phyloP scores from a whole-genome alignment of 1,140 invertebrate species.

The Phthorimaea operculella region DNA sequence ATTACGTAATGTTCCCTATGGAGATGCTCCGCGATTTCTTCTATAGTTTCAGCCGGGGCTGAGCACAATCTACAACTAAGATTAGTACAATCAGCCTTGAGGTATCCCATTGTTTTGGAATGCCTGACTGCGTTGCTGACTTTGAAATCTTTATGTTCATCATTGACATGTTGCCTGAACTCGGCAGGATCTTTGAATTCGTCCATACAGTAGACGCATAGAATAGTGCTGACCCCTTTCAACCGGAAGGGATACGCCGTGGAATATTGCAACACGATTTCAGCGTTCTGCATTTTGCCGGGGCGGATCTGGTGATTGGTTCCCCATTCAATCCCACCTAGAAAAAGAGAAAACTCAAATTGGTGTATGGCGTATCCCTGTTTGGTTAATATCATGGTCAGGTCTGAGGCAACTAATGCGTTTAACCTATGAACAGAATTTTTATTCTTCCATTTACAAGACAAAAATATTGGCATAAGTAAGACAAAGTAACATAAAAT shows the following conservation, averaged over 20 bases:
- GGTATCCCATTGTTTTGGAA: slow-evolving; percentile 23
- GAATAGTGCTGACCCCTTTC: slow-evolving; percentile 29
- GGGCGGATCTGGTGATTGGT: slow-evolving; percentile 1
- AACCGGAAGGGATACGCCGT: slow-evolving; percentile 53
- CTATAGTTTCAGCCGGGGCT: slow-evolving; percentile 21
- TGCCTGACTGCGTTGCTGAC: slow-evolving; percentile 38
- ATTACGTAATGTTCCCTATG: slow-evolving; percentile 21
- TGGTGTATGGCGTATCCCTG: neutral
- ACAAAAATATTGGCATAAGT: no score
- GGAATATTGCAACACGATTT: slow-evolving; percentile 49
- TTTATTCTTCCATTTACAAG: no score
- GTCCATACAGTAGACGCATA: slow-evolving; percentile 56
- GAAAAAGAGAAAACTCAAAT: slow-evolving; percentile 41
- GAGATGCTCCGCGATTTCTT: slow-evolving; percentile 31
- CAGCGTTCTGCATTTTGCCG: slow-evolving; percentile 43
- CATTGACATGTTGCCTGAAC: slow-evolving; percentile 35
- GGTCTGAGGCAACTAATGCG: no score
- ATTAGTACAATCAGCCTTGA: slow-evolving; percentile 41
- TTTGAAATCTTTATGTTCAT: slow-evolving; percentile 29
- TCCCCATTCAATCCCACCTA: slow-evolving; percentile 17
- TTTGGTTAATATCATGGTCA: no score
- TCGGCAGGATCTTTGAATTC: slow-evolving; percentile 23
- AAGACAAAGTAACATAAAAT: no score
- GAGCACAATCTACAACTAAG: slow-evolving; percentile 34
- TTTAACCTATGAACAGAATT: no score